Percentiles rank a stretch among this genome's conserved stretches.
Evolutionary conservation across 1,140 invertebrate genomes (phyloP).

Genomic region (Galleria mellonella): DNA sequence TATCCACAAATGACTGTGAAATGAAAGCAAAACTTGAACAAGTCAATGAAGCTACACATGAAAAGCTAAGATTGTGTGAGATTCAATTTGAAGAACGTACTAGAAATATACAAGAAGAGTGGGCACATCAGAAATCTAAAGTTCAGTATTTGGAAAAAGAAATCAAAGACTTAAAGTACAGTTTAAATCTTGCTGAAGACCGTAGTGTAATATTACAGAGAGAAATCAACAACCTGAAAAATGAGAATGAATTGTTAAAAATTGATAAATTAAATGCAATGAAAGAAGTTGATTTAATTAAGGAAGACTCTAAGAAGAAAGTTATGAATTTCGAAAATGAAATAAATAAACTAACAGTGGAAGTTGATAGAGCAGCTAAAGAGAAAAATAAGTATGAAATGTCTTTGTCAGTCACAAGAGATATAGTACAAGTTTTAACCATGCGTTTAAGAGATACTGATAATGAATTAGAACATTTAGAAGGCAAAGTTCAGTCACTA

Average conservation of each 20-base stretch:
- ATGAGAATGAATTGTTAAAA: slow-evolving; percentile 34
- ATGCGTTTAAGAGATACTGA: slow-evolving; percentile 64
- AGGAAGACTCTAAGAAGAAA: slow-evolving; percentile 52
- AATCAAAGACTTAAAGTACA: slow-evolving; percentile 47
- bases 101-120: slow-evolving; percentile 50
- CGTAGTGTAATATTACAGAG: slow-evolving; percentile 32
- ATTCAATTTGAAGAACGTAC: slow-evolving; percentile 68
- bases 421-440: slow-evolving; percentile 65
- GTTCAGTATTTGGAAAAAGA: slow-evolving; percentile 46
- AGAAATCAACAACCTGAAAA: slow-evolving; percentile 39
- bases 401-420: slow-evolving; percentile 61
- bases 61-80: slow-evolving; percentile 65
- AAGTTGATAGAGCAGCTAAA: slow-evolving; percentile 52
- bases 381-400: slow-evolving; percentile 68
- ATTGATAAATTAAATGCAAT: slow-evolving; percentile 28
- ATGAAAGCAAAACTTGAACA: slow-evolving; percentile 65
- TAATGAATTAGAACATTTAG: slow-evolving; percentile 60
- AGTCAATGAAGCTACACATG: slow-evolving; percentile 57
- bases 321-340: slow-evolving; percentile 56
- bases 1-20: slow-evolving; percentile 47
- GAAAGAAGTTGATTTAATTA: slow-evolving; percentile 37
- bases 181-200: slow-evolving; percentile 35
- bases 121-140: slow-evolving; percentile 41
- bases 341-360: slow-evolving; percentile 55
- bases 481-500: slow-evolving; percentile 54